phyloP scores from a whole-genome alignment of 2,797 vertebrate genomes.

The Rallus crepitans region DNA sequence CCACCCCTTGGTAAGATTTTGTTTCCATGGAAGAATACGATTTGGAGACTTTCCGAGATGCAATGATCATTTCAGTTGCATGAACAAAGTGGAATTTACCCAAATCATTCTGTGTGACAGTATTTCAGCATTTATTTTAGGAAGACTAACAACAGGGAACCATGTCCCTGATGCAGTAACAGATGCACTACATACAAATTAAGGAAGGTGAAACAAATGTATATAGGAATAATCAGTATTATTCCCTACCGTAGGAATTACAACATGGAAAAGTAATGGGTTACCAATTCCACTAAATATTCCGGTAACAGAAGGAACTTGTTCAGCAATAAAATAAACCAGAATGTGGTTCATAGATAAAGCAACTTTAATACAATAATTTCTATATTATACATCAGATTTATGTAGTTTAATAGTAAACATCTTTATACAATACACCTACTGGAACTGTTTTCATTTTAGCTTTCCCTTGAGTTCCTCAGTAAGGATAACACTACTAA shows the following conservation, averaged over 20 bases:
- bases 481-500: not conserved
- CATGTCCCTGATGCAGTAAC: not conserved
- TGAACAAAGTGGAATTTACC: slow-evolving; percentile 9
- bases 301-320: not conserved
- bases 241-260: not conserved
- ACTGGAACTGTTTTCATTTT: not conserved
- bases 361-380: not conserved
- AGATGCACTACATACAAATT: not conserved
- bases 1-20: not conserved
- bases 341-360: not conserved
- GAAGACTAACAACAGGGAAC: not conserved
- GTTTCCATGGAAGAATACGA: not conserved
- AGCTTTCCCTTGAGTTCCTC: not conserved
- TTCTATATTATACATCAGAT: not conserved
- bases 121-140: slow-evolving; percentile 21
- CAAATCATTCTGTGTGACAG: not conserved
- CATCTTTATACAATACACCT: not conserved
- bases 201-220: not conserved
- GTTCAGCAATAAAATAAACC: not conserved
- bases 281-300: not conserved
- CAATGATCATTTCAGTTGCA: not conserved
- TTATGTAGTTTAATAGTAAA: not conserved
- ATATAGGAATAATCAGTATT: not conserved
- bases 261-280: not conserved
- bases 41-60: not conserved